Evolutionary conservation across 2,797 vertebrate species (phyloP), one percentile per base, ranked within the genome.

Genomic region (Pyrrhura leucotis): DNA sequence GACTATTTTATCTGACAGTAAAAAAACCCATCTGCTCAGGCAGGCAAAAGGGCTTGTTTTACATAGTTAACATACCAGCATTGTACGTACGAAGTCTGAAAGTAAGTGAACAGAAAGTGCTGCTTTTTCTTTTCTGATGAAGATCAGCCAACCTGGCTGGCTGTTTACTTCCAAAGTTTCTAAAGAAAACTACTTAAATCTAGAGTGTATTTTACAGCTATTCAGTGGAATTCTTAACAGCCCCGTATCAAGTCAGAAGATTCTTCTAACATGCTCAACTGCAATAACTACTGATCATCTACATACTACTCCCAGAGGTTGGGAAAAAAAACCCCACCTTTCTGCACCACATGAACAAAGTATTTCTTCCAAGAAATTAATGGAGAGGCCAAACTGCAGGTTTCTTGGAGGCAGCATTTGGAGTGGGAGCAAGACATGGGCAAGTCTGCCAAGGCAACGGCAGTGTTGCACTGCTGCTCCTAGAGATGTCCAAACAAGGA

Each of bases 401-500:
- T 72, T 77, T 42, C 61, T 61, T n/a, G 19, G 71, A 68, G 26
- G 65, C 45, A 74, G 37, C 29, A 16, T 25, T 37, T 14, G 22
- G 12, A 50, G 59, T 1, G 50, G n/a, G 9, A 76, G 26, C 28
- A 69, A 91, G 35, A 18, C 8, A 18, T 9, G 37, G 23, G 14
- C 19, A 47, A 2, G 9, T 7, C 22, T 73, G 71, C 67, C 33
- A 42, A 84, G 54, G 50, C 39, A 58, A 5, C 4, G 37, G 33
- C 6, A 58, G 51, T 8, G 12, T 26, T n/a, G 47, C 51, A 21
- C 20, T 9, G 4, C 14, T 82, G 67, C 18, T 69, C 53, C 44
- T 21, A 26, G 40, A 53, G 86, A 96, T 92, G 77, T 88, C 95
- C 95, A 96, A 97, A 94, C 78, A 96, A 94, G 92, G 94, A 95